Evolutionary conservation across 37 sponge, comb jelly and placozoan species (phyloP).

Genomic region (Petrosia ficiformis): DNA sequence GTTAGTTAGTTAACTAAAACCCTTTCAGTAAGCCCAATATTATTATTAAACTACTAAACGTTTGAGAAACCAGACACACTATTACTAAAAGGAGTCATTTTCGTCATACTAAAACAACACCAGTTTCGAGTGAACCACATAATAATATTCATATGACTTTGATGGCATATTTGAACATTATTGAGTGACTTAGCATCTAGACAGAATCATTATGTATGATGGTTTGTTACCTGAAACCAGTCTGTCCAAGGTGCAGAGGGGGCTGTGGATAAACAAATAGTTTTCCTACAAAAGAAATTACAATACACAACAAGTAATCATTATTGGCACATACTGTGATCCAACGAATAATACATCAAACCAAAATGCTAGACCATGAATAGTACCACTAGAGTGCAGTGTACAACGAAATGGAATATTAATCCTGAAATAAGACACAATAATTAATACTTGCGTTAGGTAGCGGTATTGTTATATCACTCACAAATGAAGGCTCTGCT

Average conservation of each 20-base stretch:
- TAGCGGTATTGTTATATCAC: too few species aligned
- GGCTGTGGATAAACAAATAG: slow-evolving; percentile 92
- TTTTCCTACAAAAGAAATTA: slow-evolving; percentile 25
- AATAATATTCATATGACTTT: too few species aligned
- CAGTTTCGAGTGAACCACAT: too few species aligned
- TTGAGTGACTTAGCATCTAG: too few species aligned
- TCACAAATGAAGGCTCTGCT: slow-evolving; percentile 77
- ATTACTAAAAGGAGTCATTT: too few species aligned
- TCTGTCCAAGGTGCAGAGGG: slow-evolving; percentile 96
- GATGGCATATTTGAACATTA: too few species aligned
- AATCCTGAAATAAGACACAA: slow-evolving; percentile 42
- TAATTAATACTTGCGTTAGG: background rate
- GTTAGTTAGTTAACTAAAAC: too few species aligned
- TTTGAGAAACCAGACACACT: too few species aligned
- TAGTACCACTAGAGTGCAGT: slow-evolving; percentile 51
- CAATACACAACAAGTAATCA: background rate
- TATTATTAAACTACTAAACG: too few species aligned
- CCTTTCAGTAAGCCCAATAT: too few species aligned
- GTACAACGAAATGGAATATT: slow-evolving; percentile 68
- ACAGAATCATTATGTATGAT: too few species aligned
- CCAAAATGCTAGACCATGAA: slow-evolving; percentile 99
- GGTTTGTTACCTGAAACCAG: slow-evolving; percentile 93
- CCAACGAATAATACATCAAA: slow-evolving; percentile 95
- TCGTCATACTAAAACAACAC: too few species aligned
- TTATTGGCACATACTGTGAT: slow-evolving; percentile 56